Evolutionary conservation across 2,113 vertebrate genomes (phyloP).

Genomic region (Tor tambroides): DNA sequence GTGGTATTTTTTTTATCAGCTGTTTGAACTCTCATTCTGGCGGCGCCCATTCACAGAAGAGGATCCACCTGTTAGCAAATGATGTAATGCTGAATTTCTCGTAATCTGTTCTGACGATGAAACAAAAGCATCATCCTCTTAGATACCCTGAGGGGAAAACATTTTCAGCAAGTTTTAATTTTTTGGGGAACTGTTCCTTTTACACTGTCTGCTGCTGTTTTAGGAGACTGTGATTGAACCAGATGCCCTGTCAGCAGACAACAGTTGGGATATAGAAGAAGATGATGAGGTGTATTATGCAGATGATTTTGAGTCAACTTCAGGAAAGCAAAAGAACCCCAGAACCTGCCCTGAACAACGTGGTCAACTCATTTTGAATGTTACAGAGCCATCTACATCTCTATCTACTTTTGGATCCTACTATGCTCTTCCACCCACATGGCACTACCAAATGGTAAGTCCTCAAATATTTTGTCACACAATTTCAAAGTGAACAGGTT

Average conservation of each 20-base stretch:
- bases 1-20: too few species aligned
- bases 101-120: neutral
- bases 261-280: neutral
- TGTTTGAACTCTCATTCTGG: neutral
- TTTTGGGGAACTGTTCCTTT: neutral
- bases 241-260: neutral
- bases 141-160: neutral
- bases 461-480: neutral
- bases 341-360: slow-evolving; percentile 1
- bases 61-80: neutral
- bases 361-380: neutral
- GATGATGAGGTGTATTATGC: neutral
- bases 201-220: neutral
- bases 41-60: neutral
- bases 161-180: neutral
- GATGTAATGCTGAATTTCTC: neutral
- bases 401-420: neutral
- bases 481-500: neutral
- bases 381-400: neutral
- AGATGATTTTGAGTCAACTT: neutral
- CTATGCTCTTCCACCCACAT: slow-evolving; percentile 2
- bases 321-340: slow-evolving; percentile 3
- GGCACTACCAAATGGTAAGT: neutral
- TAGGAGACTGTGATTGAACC: slow-evolving; percentile 2
- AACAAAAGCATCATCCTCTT: too few species aligned